Evolutionary conservation across 2,797 vertebrate species (phyloP).

Genomic region (Cercopithecus hamlyni): DNA sequence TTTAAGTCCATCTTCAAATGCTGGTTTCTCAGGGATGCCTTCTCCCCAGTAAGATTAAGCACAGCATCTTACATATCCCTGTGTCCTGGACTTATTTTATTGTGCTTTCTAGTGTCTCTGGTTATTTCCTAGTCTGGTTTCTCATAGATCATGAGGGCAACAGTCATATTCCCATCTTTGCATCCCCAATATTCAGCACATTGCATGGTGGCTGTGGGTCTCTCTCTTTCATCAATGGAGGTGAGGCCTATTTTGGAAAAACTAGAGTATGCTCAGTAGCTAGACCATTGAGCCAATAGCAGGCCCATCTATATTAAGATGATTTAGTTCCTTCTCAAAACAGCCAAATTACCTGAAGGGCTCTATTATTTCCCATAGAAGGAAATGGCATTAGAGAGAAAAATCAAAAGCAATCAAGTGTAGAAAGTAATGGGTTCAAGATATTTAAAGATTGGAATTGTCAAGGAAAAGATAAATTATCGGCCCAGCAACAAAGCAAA

Average conservation of each 20-base stretch:
- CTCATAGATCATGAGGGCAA: background rate
- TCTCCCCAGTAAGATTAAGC: background rate
- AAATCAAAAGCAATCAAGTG: constrained; percentile 44
- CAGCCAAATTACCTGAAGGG: background rate
- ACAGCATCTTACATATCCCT: background rate
- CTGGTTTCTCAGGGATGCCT: background rate
- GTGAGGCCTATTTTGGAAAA: background rate
- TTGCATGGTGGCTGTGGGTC: background rate
- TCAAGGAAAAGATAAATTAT: constrained; percentile 69
- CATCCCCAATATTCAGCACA: background rate
- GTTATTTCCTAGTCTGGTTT: background rate
- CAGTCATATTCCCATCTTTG: background rate
- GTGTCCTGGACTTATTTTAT: background rate
- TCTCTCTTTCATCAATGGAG: background rate
- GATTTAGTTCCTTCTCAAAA: constrained; percentile 2
- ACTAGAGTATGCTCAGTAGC: background rate
- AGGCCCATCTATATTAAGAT: background rate
- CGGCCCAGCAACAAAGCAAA: constrained; percentile 45
- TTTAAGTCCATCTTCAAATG: background rate
- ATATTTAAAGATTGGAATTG: constrained; percentile 49
- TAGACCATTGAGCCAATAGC: background rate
- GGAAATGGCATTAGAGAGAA: constrained; percentile 64
- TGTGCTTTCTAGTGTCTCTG: background rate
- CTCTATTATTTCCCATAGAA: constrained; percentile 44
- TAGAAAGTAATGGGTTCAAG: background rate